Conservation (phyloP, 2,113 vertebrate genomes). For the Collichthys lucidus region DNA sequence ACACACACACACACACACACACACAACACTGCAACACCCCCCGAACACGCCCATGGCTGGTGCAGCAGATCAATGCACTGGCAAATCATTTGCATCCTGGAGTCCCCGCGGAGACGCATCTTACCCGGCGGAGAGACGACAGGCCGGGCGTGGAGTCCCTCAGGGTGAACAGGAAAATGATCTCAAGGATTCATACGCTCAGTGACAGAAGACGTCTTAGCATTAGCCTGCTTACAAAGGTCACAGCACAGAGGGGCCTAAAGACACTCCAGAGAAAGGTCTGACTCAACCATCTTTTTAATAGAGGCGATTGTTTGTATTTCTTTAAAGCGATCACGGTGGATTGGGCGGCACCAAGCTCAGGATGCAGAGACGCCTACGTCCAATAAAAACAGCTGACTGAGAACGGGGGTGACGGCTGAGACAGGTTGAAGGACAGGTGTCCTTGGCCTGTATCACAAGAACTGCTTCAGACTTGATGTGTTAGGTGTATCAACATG, state of each 20-base stretch:
- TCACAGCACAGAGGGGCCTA: not conserved
- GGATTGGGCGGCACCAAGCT: too few relatives aligned
- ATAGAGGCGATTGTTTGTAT: too few relatives aligned
- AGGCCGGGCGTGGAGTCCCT: not conserved
- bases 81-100: conserved; percentile 43
- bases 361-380: too few relatives aligned
- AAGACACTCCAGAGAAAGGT: too few relatives aligned
- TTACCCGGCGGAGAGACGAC: not conserved
- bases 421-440: not conserved
- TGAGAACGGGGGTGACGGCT: not conserved
- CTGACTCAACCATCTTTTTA: too few relatives aligned
- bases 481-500: not conserved
- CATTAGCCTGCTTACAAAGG: not conserved
- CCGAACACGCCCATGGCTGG: conserved; percentile 38
- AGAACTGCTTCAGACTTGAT: not conserved
- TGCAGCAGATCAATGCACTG: conserved; percentile 54
- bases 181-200: conserved; percentile 7
- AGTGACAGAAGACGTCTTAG: not conserved
- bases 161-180: conserved; percentile 9
- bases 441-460: not conserved
- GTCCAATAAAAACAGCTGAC: not conserved
- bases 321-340: too few relatives aligned
- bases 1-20: too few relatives aligned
- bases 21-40: conserved; percentile 27
- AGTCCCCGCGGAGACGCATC: conserved; percentile 1